Evolutionary conservation across 37 sponge, comb jelly and placozoan species (phyloP), one percentile per base, ranked within the genome.

Genomic region (Haliclona indistincta): DNA sequence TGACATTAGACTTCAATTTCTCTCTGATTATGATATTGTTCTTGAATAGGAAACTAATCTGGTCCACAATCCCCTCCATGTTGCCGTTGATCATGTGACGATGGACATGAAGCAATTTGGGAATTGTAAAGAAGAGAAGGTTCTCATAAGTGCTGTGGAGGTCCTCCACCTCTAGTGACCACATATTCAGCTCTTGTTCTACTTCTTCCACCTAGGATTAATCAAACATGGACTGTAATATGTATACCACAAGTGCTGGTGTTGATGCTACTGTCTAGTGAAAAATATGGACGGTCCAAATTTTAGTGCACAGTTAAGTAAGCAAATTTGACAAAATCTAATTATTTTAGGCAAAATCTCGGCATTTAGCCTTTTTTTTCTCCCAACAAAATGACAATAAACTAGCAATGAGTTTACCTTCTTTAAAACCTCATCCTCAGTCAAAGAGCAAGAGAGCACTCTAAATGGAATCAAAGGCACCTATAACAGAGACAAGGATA

Each of bases 11-110:
- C 43, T 68, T 79, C 32, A 86, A 56, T 44, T 73, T 53, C 36
- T 43, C 38, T 41, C 45, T 68, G 28, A 74, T 68, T 1, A 39
- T 28, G 35, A 36, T 55, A 33, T 76, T 69, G 45, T 84, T 84
- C 63, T 77, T 61, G 54, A 88, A 88, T 34, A 88, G 71, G 69
- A 82, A 82, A 22, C 78, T 36, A 52, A 88, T 66, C 35, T 88
- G 83, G 20, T 63, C 66, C 33, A 82, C 58, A 25, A 88, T 53
- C 39, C 38, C 38, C 28, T 55, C 64, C 7, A 70, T 17, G n/a
- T 62, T 73, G 11, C 56, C 56, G 20, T 51, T 3, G 19, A 5
- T 25, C 33, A 89, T 61, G 29, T 58, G 66, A 19, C 65, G 47
- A 23, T 66, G 78, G 33, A 88, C 70, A 13, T 78, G 80, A 6